Conservation (phyloP, 2,888 invertebrate species). For the Apamea sordens region DNA sequence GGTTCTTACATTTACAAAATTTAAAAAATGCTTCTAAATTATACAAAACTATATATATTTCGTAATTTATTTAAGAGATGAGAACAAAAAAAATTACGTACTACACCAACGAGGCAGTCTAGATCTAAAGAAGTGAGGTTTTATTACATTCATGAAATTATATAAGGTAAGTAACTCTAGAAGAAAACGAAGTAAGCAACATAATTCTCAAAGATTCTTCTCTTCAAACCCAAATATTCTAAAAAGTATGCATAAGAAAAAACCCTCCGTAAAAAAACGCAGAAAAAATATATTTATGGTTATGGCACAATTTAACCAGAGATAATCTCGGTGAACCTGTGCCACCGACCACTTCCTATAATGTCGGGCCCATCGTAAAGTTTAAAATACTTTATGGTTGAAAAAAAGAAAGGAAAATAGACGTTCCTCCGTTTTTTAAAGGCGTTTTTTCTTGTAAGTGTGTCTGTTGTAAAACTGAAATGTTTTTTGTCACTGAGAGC, state of each 20-base stretch:
- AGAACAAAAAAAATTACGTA: too few relatives aligned
- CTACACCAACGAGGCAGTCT: background rate
- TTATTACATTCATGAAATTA: conserved; percentile 2
- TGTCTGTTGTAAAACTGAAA: conserved; percentile 12
- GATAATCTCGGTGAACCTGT: conserved; percentile 71
- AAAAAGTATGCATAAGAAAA: conserved; percentile 60
- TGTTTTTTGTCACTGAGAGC: conserved; percentile 3
- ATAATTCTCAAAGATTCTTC: conserved; percentile 48
- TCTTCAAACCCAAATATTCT: conserved; percentile 48
- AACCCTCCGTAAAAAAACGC: conserved; percentile 47
- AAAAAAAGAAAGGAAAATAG: conserved; percentile 51
- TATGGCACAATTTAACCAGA: conserved; percentile 70
- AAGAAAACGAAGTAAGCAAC: conserved; percentile 17
- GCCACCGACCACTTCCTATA: conserved; percentile 63
- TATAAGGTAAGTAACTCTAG: background rate
- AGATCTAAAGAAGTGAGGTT: background rate
- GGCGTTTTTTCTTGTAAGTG: conserved; percentile 21
- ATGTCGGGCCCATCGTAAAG: conserved; percentile 58
- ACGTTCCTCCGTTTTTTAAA: conserved; percentile 41
- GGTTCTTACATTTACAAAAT: too few relatives aligned
- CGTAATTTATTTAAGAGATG: too few relatives aligned
- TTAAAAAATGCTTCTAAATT: too few relatives aligned
- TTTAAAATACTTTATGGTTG: conserved; percentile 63
- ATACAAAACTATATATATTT: too few relatives aligned
- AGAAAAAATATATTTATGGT: conserved; percentile 69